phyloP scores from a whole-genome alignment of 2,888 invertebrate species.

The Hofmannophila pseudospretella region DNA sequence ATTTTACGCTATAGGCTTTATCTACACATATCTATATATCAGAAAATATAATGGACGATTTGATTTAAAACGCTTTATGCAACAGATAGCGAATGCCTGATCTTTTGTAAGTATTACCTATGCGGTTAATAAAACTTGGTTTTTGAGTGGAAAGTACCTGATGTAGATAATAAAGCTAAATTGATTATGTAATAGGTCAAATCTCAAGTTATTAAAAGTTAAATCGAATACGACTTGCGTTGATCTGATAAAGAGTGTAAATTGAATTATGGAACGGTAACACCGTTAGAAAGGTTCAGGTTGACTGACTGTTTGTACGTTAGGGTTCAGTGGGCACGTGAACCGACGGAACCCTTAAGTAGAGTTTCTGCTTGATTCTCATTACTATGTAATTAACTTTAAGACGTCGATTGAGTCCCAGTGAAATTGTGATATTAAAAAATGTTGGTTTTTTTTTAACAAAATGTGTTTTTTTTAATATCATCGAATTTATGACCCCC shows the following conservation, averaged over 20 bases:
- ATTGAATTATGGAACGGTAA: slow-evolving; percentile 25
- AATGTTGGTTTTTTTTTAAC: slow-evolving; percentile 55
- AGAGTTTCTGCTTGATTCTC: slow-evolving; percentile 40
- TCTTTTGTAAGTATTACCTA: no score
- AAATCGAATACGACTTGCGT: slow-evolving; percentile 9
- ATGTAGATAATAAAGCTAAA: slow-evolving; percentile 35
- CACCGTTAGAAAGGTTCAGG: slow-evolving; percentile 31
- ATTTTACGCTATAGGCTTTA: no score
- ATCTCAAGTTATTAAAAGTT: slow-evolving; percentile 23
- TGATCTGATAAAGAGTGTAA: slow-evolving; percentile 18
- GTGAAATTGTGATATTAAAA: slow-evolving; percentile 76
- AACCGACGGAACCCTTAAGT: slow-evolving; percentile 14
- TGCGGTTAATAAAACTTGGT: slow-evolving; percentile 31
- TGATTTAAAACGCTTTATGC: no score
- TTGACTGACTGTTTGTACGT: slow-evolving; percentile 11
- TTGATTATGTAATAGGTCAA: slow-evolving; percentile 30
- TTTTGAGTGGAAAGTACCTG: slow-evolving; percentile 58
- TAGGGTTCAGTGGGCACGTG: slow-evolving; percentile 5
- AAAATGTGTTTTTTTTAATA: background rate
- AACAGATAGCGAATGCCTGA: no score
- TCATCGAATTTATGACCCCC: no score
- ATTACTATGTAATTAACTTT: slow-evolving; percentile 33
- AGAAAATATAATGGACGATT: no score
- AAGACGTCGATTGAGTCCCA: slow-evolving; percentile 50
- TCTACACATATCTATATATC: no score